Percentiles rank a stretch among this genome's conserved stretches.
Evolutionary conservation across 35 echinoderm and acorn worm genomes (phyloP).

Genomic region (Amphiura filiformis): DNA sequence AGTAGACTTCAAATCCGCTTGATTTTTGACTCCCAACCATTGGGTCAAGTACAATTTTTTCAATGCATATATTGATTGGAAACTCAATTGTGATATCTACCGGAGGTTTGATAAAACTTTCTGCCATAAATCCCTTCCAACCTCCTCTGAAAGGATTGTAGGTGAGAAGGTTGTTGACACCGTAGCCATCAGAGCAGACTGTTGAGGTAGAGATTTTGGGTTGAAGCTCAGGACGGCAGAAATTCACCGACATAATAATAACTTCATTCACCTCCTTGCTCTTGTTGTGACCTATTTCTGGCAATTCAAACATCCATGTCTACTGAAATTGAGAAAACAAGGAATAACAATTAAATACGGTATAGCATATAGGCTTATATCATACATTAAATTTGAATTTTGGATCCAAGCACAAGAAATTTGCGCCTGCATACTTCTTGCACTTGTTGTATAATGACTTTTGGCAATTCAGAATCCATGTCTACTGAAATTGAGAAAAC

Average conservation of each 20-base stretch:
- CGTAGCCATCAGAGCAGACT: constrained; percentile 81
- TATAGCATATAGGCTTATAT: too few species aligned
- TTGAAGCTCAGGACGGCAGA: constrained; percentile 62
- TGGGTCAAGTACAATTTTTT: constrained; percentile 72
- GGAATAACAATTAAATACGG: too few species aligned
- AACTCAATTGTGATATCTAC: constrained; percentile 70
- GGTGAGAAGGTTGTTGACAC: constrained; percentile 49
- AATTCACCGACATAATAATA: constrained; percentile 74
- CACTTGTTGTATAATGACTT: too few species aligned
- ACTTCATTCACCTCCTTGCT: too few species aligned
- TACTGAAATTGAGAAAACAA: too few species aligned
- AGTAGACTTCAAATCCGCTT: constrained; percentile 75
- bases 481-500: too few species aligned
- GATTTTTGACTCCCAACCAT: constrained; percentile 72
- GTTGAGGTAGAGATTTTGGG: constrained; percentile 57
- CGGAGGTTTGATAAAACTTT: constrained; percentile 93
- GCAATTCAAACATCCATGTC: too few species aligned
- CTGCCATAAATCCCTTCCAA: constrained; percentile 82
- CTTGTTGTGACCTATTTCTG: too few species aligned
- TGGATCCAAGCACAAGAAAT: too few species aligned
- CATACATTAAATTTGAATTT: too few species aligned
- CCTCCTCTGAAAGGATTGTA: constrained; percentile 15
- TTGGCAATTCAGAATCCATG: too few species aligned
- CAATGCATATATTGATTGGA: constrained; percentile 76
- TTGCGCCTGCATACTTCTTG: too few species aligned